Percentiles rank a stretch among this genome's conserved stretches.
Conservation (phyloP, 2,888 invertebrate genomes). For the Tubulanus polymorphus region DNA sequence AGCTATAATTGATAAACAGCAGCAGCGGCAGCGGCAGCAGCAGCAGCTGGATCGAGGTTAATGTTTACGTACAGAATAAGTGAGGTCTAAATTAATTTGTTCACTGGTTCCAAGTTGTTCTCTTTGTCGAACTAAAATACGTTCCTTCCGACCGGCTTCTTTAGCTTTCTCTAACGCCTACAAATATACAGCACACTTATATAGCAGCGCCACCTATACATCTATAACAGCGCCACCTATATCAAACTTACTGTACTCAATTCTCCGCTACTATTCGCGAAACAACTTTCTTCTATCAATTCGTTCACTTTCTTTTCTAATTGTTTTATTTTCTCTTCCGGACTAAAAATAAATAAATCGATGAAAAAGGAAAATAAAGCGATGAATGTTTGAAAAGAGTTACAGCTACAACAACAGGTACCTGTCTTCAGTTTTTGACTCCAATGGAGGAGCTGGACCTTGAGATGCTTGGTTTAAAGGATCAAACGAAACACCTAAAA, state of each 20-base stretch:
- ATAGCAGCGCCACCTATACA: too few species aligned
- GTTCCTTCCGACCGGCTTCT: conserved; percentile 90
- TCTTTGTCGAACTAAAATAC: conserved; percentile 81
- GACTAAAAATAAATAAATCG: conserved; percentile 58
- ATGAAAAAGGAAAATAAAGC: neutral
- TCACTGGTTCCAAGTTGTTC: conserved; percentile 84
- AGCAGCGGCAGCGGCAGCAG: too few species aligned
- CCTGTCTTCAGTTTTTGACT: conserved; percentile 75
- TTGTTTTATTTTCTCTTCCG: conserved; percentile 85
- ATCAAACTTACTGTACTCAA: conserved; percentile 57
- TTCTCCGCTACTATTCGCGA: conserved; percentile 65
- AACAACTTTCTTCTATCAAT: conserved; percentile 84
- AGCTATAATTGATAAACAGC: too few species aligned
- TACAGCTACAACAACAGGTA: conserved; percentile 45
- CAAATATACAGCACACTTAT: too few species aligned
- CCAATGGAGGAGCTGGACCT: conserved; percentile 60
- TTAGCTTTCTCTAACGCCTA: conserved; percentile 84
- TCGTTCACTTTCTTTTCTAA: conserved; percentile 85
- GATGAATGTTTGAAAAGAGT: neutral
- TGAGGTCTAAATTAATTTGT: conserved; percentile 89
- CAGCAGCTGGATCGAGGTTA: too few species aligned
- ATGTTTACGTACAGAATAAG: conserved; percentile 78
- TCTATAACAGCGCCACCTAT: too few species aligned
- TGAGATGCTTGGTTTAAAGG: conserved; percentile 68
- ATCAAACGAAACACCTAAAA: conserved; percentile 62